A percentile compares a stretch with the other conserved stretches of the same genome.
These are phyloP conservation scores for Haliclona indistincta DNA, from an alignment of 37 sponge, comb jelly and placozoan genomes.

Conservation along the genomic window DNA sequence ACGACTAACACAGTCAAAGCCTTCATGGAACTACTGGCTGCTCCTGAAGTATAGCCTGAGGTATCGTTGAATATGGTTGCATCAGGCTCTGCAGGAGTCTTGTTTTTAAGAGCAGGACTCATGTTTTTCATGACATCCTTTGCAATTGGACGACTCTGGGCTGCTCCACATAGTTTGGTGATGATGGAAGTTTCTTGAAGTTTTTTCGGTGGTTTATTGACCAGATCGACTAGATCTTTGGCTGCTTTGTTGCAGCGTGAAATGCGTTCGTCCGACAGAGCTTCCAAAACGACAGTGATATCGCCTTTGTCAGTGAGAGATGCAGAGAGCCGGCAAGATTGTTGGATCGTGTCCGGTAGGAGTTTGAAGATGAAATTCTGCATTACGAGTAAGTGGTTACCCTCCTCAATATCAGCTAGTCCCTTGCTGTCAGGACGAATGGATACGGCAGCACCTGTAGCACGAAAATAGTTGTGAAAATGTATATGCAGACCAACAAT, in stretches of 20 bases:
- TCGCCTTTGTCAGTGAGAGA: constrained; percentile 36
- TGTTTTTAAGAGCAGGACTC: no score
- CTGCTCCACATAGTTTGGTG: not conserved
- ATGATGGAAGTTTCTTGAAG: not conserved
- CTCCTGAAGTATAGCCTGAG: no score
- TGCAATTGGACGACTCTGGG: no score
- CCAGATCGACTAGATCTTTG: constrained; percentile 2
- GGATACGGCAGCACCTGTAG: constrained; percentile 32
- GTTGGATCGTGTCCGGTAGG: not conserved
- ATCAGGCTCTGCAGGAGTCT: no score
- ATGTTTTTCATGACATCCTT: no score
- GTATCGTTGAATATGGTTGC: no score
- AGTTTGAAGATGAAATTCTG: constrained; percentile 26
- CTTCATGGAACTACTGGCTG: no score
- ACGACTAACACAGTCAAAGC: no score
- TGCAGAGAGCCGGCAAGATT: constrained; percentile 32
- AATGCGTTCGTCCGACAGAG: not conserved
- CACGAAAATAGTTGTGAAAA: not conserved
- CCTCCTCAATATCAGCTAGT: constrained; percentile 2
- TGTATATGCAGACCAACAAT: no score
- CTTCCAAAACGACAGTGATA: constrained; percentile 32
- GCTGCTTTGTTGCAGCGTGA: constrained; percentile 15
- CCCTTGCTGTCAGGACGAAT: constrained; percentile 10
- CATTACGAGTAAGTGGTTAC: constrained; percentile 30
- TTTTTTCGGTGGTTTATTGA: constrained; percentile 14